A percentile compares a stretch with the other conserved stretches of the same genome.
Evolutionary conservation across 2,113 vertebrate species (phyloP).

Genomic region (Hypanus sabinus): DNA sequence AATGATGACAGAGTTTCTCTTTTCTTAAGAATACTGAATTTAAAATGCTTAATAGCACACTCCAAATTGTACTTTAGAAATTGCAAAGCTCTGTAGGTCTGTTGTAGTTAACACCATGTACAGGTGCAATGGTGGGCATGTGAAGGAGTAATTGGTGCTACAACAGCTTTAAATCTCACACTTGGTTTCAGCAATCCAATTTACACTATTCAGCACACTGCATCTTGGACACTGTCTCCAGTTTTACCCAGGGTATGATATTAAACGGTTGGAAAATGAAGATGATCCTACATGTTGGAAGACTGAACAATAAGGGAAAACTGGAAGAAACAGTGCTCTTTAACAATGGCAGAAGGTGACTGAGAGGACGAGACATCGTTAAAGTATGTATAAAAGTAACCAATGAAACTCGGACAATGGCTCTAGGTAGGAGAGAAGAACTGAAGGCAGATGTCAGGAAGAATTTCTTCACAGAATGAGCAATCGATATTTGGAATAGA

Average conservation of each 20-base stretch:
- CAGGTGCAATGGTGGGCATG: not conserved
- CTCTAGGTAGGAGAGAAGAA: not conserved
- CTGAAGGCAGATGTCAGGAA: conserved; percentile 1
- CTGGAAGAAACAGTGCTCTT: not conserved
- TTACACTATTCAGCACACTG: not conserved
- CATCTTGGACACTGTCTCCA: not conserved
- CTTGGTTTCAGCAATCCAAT: not conserved
- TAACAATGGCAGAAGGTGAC: not conserved
- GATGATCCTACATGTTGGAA: not conserved
- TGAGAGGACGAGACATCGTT: not conserved
- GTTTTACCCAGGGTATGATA: not conserved
- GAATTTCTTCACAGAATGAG: conserved; percentile 17
- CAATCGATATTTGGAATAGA: conserved; percentile 4
- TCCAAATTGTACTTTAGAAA: not conserved
- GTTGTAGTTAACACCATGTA: not conserved
- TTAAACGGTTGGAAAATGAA: not conserved
- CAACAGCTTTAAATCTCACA: not conserved
- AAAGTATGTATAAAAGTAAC: not conserved
- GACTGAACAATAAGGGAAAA: not conserved
- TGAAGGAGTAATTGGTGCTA: not conserved
- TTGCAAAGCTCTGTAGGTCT: not conserved
- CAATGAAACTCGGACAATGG: not conserved
- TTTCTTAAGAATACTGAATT: not conserved
- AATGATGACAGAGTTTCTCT: not conserved
- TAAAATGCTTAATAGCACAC: not conserved